Conservation (phyloP, 2,797 vertebrate genomes). For the Australoheros facetus region DNA sequence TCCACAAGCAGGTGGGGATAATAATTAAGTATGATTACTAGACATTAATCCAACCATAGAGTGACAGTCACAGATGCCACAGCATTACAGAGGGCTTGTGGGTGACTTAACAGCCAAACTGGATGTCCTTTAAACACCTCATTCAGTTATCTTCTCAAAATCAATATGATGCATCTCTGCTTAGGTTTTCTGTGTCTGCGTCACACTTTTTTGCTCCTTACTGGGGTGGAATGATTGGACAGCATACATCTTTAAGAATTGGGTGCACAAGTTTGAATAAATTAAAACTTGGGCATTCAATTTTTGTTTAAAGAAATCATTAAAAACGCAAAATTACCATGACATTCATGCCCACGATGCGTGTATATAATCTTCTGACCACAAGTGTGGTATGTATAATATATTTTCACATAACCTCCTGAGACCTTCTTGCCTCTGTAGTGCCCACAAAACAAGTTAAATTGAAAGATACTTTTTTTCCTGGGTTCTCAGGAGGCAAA, state of each 20-base stretch:
- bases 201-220: not conserved
- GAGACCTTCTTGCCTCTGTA: too few relatives aligned
- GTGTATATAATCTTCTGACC: not conserved
- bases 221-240: too few relatives aligned
- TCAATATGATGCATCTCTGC: constrained; percentile 3
- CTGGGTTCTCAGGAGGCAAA: not conserved
- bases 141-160: constrained; percentile 10
- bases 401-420: not conserved
- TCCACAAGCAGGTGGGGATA: constrained; percentile 71
- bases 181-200: not conserved
- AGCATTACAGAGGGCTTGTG: constrained; percentile 29
- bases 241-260: not conserved
- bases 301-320: not conserved
- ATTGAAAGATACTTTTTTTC: too few relatives aligned
- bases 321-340: not conserved
- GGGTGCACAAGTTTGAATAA: too few relatives aligned
- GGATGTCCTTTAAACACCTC: constrained; percentile 19
- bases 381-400: not conserved
- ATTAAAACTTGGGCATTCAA: not conserved
- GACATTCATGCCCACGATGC: not conserved
- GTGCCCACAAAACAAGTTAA: too few relatives aligned
- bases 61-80: constrained; percentile 69
- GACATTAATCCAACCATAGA: constrained; percentile 73
- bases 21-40: constrained; percentile 76
- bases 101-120: constrained; percentile 54